Evolutionary conservation across 2,888 invertebrate species (phyloP).

Genomic region (Lasius platythorax): DNA sequence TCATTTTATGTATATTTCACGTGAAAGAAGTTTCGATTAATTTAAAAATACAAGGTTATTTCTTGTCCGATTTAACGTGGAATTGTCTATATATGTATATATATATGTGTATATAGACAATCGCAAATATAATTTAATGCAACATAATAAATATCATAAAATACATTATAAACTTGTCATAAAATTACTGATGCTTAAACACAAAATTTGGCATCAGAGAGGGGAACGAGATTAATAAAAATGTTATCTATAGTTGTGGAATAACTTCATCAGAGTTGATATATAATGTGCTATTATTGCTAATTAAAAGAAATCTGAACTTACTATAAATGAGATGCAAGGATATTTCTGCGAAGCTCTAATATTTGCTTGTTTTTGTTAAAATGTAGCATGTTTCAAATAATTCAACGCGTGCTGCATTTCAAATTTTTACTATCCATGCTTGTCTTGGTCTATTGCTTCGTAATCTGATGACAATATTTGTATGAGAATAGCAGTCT

Average conservation of each 20-base stretch:
- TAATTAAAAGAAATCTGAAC: background rate
- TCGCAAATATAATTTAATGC: no score
- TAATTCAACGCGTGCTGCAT: background rate
- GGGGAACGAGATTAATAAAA: background rate
- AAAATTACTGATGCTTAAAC: background rate
- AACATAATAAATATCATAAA: background rate
- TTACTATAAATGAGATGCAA: background rate
- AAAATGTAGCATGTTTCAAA: background rate
- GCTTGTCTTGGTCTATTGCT: background rate
- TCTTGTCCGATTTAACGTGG: no score
- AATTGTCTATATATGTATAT: no score
- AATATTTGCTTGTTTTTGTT: background rate
- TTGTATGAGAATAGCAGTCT: background rate
- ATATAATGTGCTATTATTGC: background rate
- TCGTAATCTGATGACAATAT: background rate
- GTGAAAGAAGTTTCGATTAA: no score
- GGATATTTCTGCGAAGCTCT: background rate
- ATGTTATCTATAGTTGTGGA: background rate
- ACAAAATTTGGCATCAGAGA: background rate
- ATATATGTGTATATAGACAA: no score
- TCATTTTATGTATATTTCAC: no score
- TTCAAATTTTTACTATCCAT: background rate
- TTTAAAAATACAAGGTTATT: no score
- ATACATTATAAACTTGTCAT: background rate
- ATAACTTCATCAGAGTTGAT: background rate